phyloP scores from a whole-genome alignment of 2,113 vertebrate species.

The Gymnocephalus cernua region DNA sequence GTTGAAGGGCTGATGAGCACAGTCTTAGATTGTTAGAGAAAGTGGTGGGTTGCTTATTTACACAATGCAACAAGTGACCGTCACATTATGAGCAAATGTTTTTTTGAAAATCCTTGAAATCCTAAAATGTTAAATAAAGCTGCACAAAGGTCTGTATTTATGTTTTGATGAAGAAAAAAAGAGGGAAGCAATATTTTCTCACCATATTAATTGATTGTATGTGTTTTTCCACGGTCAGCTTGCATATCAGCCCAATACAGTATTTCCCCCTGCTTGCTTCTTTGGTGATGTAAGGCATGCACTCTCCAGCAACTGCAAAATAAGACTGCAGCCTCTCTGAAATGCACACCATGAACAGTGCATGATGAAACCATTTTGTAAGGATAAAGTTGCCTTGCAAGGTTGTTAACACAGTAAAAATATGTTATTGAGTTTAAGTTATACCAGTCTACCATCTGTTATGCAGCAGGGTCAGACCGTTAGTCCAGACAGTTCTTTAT shows the following conservation, averaged over 20 bases:
- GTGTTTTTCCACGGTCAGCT: neutral
- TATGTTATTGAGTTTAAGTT: constrained; percentile 30
- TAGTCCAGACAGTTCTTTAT: constrained; percentile 5
- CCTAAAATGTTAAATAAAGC: neutral
- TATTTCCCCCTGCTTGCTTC: constrained; percentile 25
- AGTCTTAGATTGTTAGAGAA: constrained; percentile 18
- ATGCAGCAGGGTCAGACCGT: constrained; percentile 2
- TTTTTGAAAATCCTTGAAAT: too few relatives aligned
- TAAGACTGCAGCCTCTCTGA: constrained; percentile 31
- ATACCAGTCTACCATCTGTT: constrained; percentile 4
- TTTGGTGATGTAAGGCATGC: constrained; percentile 44
- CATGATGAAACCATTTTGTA: constrained; percentile 66
- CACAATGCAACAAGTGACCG: constrained; percentile 12
- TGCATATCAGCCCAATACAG: constrained; percentile 4
- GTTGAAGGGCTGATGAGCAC: neutral
- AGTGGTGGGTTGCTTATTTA: constrained; percentile 25
- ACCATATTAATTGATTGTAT: neutral
- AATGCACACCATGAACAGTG: constrained; percentile 45
- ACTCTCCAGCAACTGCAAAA: constrained; percentile 31
- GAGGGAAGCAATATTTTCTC: neutral
- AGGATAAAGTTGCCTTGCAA: constrained; percentile 46
- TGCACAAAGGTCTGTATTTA: neutral
- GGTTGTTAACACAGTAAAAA: constrained; percentile 51
- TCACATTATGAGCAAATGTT: constrained; percentile 26
- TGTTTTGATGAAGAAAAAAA: neutral